A percentile compares a stretch with the other conserved stretches of the same genome.
Conservation (phyloP, 2,888 invertebrate genomes). For the Xiphydria camelus region DNA sequence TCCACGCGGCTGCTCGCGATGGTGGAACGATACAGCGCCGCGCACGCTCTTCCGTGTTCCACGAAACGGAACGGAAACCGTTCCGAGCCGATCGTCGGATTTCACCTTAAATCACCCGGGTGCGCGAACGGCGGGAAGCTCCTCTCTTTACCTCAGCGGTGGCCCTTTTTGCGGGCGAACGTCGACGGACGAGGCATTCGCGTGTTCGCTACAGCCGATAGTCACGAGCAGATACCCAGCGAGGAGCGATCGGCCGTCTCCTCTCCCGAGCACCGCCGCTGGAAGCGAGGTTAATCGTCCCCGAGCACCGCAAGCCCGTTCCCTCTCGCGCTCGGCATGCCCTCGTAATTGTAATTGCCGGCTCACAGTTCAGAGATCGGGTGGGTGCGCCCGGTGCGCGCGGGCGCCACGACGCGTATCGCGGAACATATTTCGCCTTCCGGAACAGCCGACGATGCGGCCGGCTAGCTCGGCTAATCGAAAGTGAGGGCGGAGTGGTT, state of each 20-base stretch:
- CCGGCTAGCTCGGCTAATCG: slow-evolving; percentile 43
- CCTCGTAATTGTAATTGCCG: slow-evolving; percentile 33
- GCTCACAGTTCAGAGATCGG: slow-evolving; percentile 38
- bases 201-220: too few relatives aligned
- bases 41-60: too few relatives aligned
- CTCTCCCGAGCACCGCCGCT: neutral
- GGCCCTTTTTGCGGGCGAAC: too few relatives aligned
- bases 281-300: slow-evolving; percentile 29
- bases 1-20: too few relatives aligned
- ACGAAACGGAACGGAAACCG: neutral
- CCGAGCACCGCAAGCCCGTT: too few relatives aligned
- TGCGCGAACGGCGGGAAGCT: too few relatives aligned
- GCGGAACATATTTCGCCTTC: slow-evolving; percentile 36
- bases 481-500: slow-evolving; percentile 26
- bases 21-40: too few relatives aligned
- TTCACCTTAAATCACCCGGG: slow-evolving; percentile 1
- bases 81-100: neutral
- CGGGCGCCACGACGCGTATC: slow-evolving; percentile 32
- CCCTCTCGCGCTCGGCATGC: slow-evolving; percentile 10
- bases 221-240: too few relatives aligned
- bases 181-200: too few relatives aligned
- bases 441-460: slow-evolving; percentile 40
- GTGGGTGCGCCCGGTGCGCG: too few relatives aligned
- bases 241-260: too few relatives aligned
- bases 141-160: too few relatives aligned